Base-by-base conservation (phyloP, 2,888 invertebrate genomes). In the Hedya salicella region DNA sequence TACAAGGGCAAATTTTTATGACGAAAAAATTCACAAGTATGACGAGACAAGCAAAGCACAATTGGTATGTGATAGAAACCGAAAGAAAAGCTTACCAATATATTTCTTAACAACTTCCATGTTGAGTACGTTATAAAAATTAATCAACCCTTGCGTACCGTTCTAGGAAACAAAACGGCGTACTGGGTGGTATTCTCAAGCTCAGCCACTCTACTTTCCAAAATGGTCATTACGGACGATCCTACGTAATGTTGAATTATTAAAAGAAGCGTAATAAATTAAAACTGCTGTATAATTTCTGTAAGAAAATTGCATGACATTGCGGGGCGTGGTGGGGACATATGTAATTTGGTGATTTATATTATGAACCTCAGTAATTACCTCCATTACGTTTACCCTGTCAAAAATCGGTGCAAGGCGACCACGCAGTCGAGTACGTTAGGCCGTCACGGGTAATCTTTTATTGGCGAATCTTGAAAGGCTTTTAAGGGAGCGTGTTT, bases 291-390 rank as follows among this genome's bases (percentile, higher is more conserved):
- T 87, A 80, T 87, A 87, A 90, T 91, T 89, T 88, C 81, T 78
- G 80, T 86, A 81, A 79, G 78, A 79, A 86, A 89, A 87, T 89
- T 88, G 82, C 86, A 85, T 84, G 84, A 85, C 85, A 81, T 86
- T 85, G 78, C 80, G 83, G 84, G 88, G 88, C 83, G 89, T 87
- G 87, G 85, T 78, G 75, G 78, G 80, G 81, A 76, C 79, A 79
- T 80, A 78, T 78, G 81, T 83, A 88, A 87, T 87, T 86, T 84
- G 78, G 78, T 88, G 88, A 88, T 89, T 89, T 89, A 88, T 88
- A 85, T 84, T 85, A 82, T 80, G 71, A 54, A 79, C 75, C 76
- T 78, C 77, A 74, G 80, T 78, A 81, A 81, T 82, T 80, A 82
- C 82, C 75, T 73, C 73, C 75, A 75, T 78, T 82, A 73, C 74